Conservation (phyloP, 1,140 invertebrate species). For the Heliconius melpomene region DNA sequence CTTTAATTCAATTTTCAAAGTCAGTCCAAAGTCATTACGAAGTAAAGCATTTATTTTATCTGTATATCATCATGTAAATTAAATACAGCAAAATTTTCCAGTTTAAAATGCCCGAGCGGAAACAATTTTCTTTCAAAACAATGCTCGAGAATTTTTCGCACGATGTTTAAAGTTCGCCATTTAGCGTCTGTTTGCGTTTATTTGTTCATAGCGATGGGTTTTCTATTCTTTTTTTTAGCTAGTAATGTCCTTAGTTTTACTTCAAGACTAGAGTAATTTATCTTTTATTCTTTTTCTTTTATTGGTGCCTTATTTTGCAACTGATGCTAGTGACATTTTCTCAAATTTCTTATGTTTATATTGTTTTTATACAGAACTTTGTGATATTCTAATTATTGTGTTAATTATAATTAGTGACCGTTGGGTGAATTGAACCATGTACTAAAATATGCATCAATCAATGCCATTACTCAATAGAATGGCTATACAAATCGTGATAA, state of each 20-base stretch:
- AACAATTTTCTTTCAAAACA: slow-evolving; percentile 52
- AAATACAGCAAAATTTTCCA: slow-evolving; percentile 44
- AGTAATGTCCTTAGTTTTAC: slow-evolving; percentile 9
- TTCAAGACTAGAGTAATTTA: neutral
- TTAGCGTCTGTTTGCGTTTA: slow-evolving; percentile 57
- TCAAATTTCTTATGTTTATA: no score
- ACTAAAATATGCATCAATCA: slow-evolving; percentile 24
- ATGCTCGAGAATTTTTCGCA: slow-evolving; percentile 59
- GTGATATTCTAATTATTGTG: no score
- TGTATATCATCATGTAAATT: slow-evolving; percentile 35
- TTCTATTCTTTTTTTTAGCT: neutral
- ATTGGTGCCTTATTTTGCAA: neutral
- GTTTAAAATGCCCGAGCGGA: slow-evolving; percentile 38
- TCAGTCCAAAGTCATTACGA: neutral
- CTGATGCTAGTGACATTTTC: no score
- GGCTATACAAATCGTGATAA: slow-evolving; percentile 39
- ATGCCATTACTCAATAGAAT: slow-evolving; percentile 21
- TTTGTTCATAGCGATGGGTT: slow-evolving; percentile 18
- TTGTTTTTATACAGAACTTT: no score
- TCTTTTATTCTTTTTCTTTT: neutral
- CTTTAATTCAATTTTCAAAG: neutral
- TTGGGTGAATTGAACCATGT: neutral
- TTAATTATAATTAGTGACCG: neutral
- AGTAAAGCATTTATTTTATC: neutral
- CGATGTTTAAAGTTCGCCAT: slow-evolving; percentile 53